Base-by-base conservation (phyloP, 1,140 invertebrate genomes). In the Hyles vespertilio region DNA sequence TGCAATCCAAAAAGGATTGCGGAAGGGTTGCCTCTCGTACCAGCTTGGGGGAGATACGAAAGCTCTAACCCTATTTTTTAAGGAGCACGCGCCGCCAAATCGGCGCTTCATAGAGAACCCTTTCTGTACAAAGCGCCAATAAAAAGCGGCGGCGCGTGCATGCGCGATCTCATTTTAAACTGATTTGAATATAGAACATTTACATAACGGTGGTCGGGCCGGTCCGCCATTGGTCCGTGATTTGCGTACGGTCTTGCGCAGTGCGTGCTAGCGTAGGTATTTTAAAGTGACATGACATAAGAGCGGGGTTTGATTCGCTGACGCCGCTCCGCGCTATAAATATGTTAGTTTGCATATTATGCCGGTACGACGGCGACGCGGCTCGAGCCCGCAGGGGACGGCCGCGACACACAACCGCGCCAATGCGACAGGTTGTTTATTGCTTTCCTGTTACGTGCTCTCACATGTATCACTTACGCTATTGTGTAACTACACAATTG, bases 181-280 rank as follows among this genome's bases (percentile, higher is more conserved):
- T 84, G 74, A 86, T 88, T 86, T 88, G 83, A 86, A 88, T 86
- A 82, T 77, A 74, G 66, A 66, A 79, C 61, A 84, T 87, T 84
- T 84, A 82, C 83, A 85, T 85, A 82, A 61, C 51, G 45, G n/a
- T 5, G 32, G 51, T 61, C 54, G 56, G 22, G 62, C 59, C 61
- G 64, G 53, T 51, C 54, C 61, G 67, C 69, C 50, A 87, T 87
- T 87, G 84, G 84, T 59, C 61, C 62, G 47, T 55, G 65, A 75
- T 74, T 72, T 72, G 71, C 71, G 69, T 74, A 69, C 72, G 61
- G 70, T 56, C 77, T 62, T 82, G 81, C 81, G 82, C 77, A 81
- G n/a, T 74, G 67, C 67, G 71, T 22, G 49, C 34, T 51, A 12
- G 36, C 59, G 46, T 36, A 53, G 58, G 56, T 67, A 64, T 62